Conservation (phyloP, 1,140 invertebrate genomes). For the Rhopalosiphum maidis region DNA sequence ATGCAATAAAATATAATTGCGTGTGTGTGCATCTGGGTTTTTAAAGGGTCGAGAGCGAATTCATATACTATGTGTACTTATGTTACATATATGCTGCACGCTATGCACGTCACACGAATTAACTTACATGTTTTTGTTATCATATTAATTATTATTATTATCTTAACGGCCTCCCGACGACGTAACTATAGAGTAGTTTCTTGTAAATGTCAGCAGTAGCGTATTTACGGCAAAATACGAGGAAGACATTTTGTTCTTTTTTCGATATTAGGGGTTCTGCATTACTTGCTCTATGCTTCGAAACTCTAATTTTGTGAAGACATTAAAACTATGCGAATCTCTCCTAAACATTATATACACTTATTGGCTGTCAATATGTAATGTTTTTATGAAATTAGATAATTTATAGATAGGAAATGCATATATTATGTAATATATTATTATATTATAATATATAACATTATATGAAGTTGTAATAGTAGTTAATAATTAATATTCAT, state of each 20-base stretch:
- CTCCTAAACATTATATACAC: not conserved
- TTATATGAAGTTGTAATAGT: not conserved
- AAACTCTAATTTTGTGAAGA: not conserved
- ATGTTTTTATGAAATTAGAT: not conserved
- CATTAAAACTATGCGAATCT: not conserved
- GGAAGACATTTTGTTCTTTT: not conserved
- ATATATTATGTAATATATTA: not conserved
- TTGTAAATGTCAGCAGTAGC: not conserved
- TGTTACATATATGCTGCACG: not conserved
- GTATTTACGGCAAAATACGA: not conserved
- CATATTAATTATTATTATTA: not conserved
- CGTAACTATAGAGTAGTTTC: not conserved
- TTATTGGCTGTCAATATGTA: not conserved
- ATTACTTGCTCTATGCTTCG: not conserved
- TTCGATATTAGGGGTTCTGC: not conserved
- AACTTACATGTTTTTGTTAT: slow-evolving; percentile 1
- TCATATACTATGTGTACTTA: not conserved
- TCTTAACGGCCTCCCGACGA: not conserved
- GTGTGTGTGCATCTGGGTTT: not conserved
- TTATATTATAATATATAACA: not conserved
- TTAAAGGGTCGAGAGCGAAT: not conserved
- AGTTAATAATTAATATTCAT: not conserved
- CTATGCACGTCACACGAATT: not conserved
- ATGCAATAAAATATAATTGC: not conserved
- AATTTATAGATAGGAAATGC: not conserved